Base-by-base conservation (phyloP, 2,113 vertebrate genomes). In the Silurus asotus region DNA sequence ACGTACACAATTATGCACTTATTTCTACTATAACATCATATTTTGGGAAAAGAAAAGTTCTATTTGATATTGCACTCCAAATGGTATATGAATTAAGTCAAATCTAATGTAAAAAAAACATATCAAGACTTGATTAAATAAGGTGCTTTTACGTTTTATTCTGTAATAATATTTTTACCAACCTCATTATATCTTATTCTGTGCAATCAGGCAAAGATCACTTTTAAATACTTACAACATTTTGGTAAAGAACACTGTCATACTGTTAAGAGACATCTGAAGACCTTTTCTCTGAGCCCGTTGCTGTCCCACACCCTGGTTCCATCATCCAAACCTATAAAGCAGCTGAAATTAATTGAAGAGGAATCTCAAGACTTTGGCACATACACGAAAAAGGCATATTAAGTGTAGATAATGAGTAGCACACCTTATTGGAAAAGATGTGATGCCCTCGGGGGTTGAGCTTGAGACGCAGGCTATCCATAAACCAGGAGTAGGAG, bases 381-480 rank as follows among this genome's bases (percentile, higher is more conserved):
- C 88, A 91, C 88, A 82, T 77, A 75, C 70, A 82, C 86, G 88
- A 86, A 91, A 88, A 90, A 89, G 64, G 72, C 82, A 84, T 88
- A 87, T 88, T 89, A 92, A 91, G 84, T 83, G 28, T 89, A 88
- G 84, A 89, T 93, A 93, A 94, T 92, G 90, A 92, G 90, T 86
- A 72, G 86, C 82, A 76, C 85, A 86, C 84, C 82, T 83, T 86
- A 86, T 89, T 90, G 91, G 90, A 91, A 89, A 88, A 90, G 87
- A 88, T 51, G 28, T 87, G 62, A 91, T 72, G 89, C 88, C 92
- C 61, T 37, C 82, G 28, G 89, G 77, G 92, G 86, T 37, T 87
- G 84, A 91, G 88, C 84, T 79, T 67, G 59, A 88, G 89, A 89
- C 61, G 72, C 70, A n/a, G 48, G 72, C 76, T 85, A 65, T 84